Percentiles rank a stretch among this genome's conserved stretches.
These are phyloP conservation scores for Muscicapa striata DNA, from an alignment of 2,797 vertebrate genomes.

Conservation along the genomic window DNA sequence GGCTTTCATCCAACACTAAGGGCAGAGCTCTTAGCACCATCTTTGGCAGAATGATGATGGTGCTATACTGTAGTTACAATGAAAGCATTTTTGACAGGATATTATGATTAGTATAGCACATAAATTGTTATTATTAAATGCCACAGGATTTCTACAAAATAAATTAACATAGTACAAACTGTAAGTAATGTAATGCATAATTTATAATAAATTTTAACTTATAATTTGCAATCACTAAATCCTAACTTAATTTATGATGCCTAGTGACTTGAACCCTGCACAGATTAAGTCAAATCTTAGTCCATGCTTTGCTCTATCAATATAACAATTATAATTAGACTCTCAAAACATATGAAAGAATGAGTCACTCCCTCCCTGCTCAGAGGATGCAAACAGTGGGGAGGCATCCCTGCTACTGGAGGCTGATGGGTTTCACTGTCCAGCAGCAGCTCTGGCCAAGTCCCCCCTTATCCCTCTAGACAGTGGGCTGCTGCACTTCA, in stretches of 20 bases:
- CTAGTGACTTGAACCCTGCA: neutral
- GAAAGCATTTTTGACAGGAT: neutral
- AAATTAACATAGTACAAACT: neutral
- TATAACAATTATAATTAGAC: neutral
- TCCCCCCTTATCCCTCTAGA: too few relatives aligned
- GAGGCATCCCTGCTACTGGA: neutral
- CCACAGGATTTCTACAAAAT: neutral
- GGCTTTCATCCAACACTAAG: rapidly evolving
- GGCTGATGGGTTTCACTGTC: neutral
- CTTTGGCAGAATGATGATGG: neutral
- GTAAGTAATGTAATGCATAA: neutral
- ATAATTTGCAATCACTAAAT: neutral
- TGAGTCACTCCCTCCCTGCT: neutral
- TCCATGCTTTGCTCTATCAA: neutral
- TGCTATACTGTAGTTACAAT: neutral
- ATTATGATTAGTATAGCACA: neutral
- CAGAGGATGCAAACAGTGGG: neutral
- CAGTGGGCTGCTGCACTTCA: neutral
- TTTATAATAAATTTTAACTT: neutral
- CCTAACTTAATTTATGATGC: neutral
- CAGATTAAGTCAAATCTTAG: neutral
- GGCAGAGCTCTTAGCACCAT: neutral
- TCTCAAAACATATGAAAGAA: neutral
- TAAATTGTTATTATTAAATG: neutral
- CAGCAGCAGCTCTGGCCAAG: neutral